Evolutionary conservation across 2,797 vertebrate genomes (phyloP).

Genomic region (Iguana delicatissima): DNA sequence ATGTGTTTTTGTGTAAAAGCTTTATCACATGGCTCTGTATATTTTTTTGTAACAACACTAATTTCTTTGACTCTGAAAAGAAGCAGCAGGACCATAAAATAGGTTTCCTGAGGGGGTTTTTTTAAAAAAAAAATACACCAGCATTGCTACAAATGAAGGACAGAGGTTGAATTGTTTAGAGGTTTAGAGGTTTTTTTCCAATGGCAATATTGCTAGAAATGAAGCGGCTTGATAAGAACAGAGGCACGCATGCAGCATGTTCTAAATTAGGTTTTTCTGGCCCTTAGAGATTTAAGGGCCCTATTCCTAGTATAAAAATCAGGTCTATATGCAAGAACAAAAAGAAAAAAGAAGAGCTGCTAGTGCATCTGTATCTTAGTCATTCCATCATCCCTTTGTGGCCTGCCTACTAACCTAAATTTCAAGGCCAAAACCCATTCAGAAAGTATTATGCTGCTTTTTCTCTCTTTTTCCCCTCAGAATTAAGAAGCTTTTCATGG

Average conservation of each 20-base stretch:
- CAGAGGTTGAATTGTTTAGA: conserved; percentile 45
- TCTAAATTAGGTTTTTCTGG: not conserved
- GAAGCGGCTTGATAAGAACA: conserved; percentile 39
- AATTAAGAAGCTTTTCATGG: conserved; percentile 32
- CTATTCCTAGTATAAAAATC: conserved; percentile 18
- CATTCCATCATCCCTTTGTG: conserved; percentile 40
- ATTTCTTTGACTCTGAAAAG: conserved; percentile 74
- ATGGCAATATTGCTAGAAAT: conserved; percentile 35
- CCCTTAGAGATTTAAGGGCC: not conserved
- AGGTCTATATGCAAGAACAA: conserved; percentile 14
- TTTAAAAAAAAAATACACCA: conserved; percentile 25
- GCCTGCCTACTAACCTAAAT: conserved; percentile 47
- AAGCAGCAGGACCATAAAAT: conserved; percentile 48
- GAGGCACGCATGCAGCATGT: not conserved
- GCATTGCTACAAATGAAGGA: conserved; percentile 47
- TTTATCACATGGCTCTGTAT: conserved; percentile 61
- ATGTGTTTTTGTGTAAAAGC: conserved; percentile 51
- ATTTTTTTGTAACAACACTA: conserved; percentile 60
- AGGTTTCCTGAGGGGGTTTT: conserved; percentile 54
- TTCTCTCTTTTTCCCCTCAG: conserved; percentile 19
- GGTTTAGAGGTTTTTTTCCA: conserved; percentile 27
- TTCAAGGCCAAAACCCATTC: conserved; percentile 32
- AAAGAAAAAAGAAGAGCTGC: conserved; percentile 24
- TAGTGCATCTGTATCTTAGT: conserved; percentile 35
- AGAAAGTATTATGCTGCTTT: conserved; percentile 46